Conservation (phyloP, 2,888 invertebrate genomes). For the Ormia ochracea region DNA sequence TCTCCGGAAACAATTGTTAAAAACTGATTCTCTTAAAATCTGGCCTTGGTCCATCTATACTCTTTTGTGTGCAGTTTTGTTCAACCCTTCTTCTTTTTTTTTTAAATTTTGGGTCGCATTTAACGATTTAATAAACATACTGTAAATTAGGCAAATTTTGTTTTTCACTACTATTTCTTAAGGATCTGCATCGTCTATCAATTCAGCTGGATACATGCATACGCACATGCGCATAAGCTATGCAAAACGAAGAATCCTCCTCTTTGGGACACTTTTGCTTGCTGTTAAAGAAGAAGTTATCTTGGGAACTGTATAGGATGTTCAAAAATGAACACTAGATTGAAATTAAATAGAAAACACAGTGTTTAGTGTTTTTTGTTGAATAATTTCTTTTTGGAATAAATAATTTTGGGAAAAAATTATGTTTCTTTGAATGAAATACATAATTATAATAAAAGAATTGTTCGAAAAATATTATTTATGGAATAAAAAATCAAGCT, state of each 20-base stretch:
- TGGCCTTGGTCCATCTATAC: constrained; percentile 56
- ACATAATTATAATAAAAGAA: too few species aligned
- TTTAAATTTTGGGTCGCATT: constrained; percentile 24
- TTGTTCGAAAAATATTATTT: too few species aligned
- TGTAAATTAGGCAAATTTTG: constrained; percentile 20
- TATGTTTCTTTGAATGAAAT: too few species aligned
- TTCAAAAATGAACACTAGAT: too few species aligned
- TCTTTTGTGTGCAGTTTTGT: neutral
- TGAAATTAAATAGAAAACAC: too few species aligned
- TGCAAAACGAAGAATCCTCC: neutral
- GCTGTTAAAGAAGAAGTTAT: constrained; percentile 28
- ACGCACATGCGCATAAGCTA: neutral
- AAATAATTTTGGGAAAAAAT: too few species aligned
- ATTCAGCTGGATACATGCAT: neutral
- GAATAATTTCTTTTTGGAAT: too few species aligned
- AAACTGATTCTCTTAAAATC: constrained; percentile 49
- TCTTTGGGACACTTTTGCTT: neutral
- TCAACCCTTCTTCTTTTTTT: constrained; percentile 40
- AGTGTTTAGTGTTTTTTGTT: too few species aligned
- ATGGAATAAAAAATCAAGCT: too few species aligned
- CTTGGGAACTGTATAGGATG: constrained; percentile 14
- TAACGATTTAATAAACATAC: neutral
- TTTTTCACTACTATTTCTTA: neutral
- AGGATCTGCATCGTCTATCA: constrained; percentile 1
- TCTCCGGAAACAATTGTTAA: constrained; percentile 18